Base-by-base conservation (phyloP, 2,888 invertebrate species). In the Drosophila borborema region DNA sequence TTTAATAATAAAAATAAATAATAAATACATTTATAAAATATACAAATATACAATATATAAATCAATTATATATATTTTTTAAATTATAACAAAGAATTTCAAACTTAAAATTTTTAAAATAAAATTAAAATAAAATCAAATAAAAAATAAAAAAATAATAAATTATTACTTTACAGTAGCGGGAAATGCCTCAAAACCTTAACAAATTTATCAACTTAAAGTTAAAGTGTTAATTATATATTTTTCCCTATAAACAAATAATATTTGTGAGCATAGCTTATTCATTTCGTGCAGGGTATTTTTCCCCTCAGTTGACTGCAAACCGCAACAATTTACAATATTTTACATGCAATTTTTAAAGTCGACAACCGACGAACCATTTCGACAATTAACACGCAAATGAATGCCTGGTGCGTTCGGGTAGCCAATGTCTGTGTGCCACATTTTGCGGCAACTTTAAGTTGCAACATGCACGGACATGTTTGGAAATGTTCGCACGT, bases 301-400 rank as follows among this genome's bases (percentile, higher is more conserved):
- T n/a, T n/a, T n/a, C 8, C 3, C 5, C 16, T 46, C 12, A 46
- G 38, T 28, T 58, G 56, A 31, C 62, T 54, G 59, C 48, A 56
- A 72, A 72, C 71, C 81, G 66, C 86, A 81, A 67, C 71, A 80
- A 80, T 83, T 80, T 86, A 76, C 69, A 81, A 80, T 77, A 79
- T 81, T 81, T 86, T 81, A 71, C 83, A 75, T 72, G 56, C 64
- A 68, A 78, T 85, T 81, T 80, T 72, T 67, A 76, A 80, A 77
- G 64, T 72, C 51, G 63, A 49, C 69, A 60, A 59, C 38, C 79
- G 67, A 56, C 61, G 66, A 74, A 66, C 62, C 48, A 71, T 70
- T 72, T 66, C 59, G 74, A 74, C 81, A 82, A 82, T 80, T 78
- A 82, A 80, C 82, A 76, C 54, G 61, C 62, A 64, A 81, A 78